These are phyloP conservation scores for Arizona elegans DNA, from an alignment of 2,113 vertebrate genomes.

Conservation along the genomic window DNA sequence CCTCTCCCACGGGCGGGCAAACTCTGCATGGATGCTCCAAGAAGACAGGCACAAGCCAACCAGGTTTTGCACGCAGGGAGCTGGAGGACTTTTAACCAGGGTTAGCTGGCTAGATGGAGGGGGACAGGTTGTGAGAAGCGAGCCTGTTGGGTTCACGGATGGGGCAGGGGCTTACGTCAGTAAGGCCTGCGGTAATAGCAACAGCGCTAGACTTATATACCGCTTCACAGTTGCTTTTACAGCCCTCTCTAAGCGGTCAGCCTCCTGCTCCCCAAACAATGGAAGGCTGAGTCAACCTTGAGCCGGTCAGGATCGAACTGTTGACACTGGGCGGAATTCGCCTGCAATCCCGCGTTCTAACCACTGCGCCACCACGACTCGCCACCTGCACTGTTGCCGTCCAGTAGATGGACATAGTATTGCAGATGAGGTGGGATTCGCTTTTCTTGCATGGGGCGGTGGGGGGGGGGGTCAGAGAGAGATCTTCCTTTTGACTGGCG, in stretches of 20 bases:
- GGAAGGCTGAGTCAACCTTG: background rate
- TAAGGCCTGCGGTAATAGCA: too few relatives aligned
- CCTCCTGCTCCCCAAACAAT: background rate
- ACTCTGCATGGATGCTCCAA: background rate
- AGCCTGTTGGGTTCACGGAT: background rate
- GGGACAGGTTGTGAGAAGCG: background rate
- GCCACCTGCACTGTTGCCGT: background rate
- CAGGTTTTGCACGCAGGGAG: background rate
- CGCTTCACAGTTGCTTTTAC: too few relatives aligned
- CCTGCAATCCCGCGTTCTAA: background rate
- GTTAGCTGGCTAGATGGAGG: background rate
- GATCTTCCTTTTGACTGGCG: background rate
- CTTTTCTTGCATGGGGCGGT: background rate
- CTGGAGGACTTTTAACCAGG: background rate
- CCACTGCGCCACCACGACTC: too few relatives aligned
- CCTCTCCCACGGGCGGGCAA: rapidly evolving
- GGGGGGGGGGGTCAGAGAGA: too few relatives aligned
- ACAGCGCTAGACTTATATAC: background rate
- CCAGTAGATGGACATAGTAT: background rate
- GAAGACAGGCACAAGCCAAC: background rate
- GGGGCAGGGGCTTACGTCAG: background rate
- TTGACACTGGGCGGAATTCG: background rate
- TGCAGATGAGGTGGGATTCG: background rate
- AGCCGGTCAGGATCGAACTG: background rate
- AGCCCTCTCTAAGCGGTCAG: too few relatives aligned